A percentile compares a stretch with the other conserved stretches of the same genome.
phyloP scores from a whole-genome alignment of 1,140 invertebrate genomes.

The Magallana angulata region DNA sequence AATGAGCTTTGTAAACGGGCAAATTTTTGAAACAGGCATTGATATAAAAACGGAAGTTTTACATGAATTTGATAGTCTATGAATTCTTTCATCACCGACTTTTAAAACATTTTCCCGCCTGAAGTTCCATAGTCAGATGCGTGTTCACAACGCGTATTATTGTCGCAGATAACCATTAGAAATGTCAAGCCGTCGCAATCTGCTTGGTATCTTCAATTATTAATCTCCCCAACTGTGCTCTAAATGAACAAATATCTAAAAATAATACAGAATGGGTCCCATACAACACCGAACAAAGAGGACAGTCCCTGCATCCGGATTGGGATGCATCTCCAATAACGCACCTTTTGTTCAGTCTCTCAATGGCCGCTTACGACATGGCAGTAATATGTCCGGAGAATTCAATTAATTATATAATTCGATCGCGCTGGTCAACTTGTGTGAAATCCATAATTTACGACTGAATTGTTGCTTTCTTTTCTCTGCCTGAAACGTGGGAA shows the following conservation, averaged over 20 bases:
- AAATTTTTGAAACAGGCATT: too few relatives aligned
- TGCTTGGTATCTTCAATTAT: slow-evolving; percentile 23
- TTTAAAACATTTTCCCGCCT: too few relatives aligned
- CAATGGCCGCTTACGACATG: slow-evolving; percentile 18
- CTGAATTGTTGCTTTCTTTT: slow-evolving; percentile 38
- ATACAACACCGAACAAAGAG: slow-evolving; percentile 38
- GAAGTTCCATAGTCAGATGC: too few relatives aligned
- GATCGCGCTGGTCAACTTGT: slow-evolving; percentile 31
- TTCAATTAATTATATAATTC: slow-evolving; percentile 44
- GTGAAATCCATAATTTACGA: slow-evolving; percentile 45
- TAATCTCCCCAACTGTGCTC: slow-evolving; percentile 35
- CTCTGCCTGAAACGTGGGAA: slow-evolving; percentile 31
- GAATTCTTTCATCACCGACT: too few relatives aligned
- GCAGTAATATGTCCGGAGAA: slow-evolving; percentile 42
- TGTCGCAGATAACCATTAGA: background rate
- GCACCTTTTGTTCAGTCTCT: slow-evolving; percentile 24
- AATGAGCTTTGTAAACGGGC: too few relatives aligned
- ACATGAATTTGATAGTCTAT: too few relatives aligned
- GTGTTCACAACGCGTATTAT: background rate
- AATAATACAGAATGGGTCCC: slow-evolving; percentile 36
- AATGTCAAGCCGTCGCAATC: slow-evolving; percentile 22
- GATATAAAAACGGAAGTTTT: too few relatives aligned
- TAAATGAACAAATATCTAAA: slow-evolving; percentile 34
- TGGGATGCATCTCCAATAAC: slow-evolving; percentile 23
- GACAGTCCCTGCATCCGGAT: slow-evolving; percentile 25